Percentiles rank a stretch among this genome's conserved stretches.
These are phyloP conservation scores for Grammatotria lemairii DNA, from an alignment of 2,113 vertebrate genomes.

Conservation along the genomic window DNA sequence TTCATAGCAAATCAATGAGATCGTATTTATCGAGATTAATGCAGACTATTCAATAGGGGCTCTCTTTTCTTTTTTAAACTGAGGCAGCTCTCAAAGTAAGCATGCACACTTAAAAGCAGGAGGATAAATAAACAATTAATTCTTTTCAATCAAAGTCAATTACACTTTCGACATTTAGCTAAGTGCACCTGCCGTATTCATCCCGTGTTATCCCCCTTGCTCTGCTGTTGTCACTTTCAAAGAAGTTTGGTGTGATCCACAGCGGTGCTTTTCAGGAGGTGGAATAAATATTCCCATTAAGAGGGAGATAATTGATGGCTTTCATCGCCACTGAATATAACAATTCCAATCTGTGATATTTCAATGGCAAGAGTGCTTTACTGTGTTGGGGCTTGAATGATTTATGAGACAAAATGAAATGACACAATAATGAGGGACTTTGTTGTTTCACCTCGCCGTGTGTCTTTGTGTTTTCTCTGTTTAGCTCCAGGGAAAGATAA, in stretches of 20 bases:
- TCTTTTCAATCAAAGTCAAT: neutral
- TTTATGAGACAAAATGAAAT: conserved; percentile 37
- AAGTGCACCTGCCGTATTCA: neutral
- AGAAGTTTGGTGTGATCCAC: conserved; percentile 29
- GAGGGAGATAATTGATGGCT: conserved; percentile 60
- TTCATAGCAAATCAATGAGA: neutral
- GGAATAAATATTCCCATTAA: conserved; percentile 49
- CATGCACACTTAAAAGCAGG: neutral
- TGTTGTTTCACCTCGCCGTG: conserved; percentile 1
- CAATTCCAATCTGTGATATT: conserved; percentile 40
- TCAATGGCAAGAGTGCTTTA: conserved; percentile 20
- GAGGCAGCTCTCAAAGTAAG: neutral
- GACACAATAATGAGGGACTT: conserved; percentile 37
- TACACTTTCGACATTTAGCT: neutral
- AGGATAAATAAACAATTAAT: neutral
- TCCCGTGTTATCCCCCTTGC: neutral
- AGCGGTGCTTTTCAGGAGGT: conserved; percentile 21
- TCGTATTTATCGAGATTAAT: neutral
- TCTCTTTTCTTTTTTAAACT: neutral
- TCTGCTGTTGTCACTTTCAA: neutral
- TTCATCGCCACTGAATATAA: conserved; percentile 44
- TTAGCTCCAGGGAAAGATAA: neutral
- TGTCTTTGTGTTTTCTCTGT: neutral
- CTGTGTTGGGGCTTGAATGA: conserved; percentile 29
- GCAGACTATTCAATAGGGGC: neutral